Evolutionary conservation across 2,888 invertebrate genomes (phyloP).

Genomic region (Diarsia dahlii): DNA sequence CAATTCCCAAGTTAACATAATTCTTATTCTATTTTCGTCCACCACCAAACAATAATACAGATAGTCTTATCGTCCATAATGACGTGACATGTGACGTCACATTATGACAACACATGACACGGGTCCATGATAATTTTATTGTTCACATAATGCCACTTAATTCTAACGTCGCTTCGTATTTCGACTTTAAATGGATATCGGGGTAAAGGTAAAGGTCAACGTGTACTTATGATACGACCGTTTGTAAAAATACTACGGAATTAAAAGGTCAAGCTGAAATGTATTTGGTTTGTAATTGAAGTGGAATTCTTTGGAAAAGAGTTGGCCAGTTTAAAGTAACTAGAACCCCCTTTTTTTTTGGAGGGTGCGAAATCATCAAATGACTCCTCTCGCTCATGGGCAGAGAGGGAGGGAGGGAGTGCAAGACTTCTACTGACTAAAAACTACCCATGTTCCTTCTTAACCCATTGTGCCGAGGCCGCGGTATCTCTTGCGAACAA

Average conservation of each 20-base stretch:
- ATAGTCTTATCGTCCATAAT: conserved; percentile 32
- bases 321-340: too few species aligned
- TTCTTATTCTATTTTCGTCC: conserved; percentile 33
- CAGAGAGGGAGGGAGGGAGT: too few species aligned
- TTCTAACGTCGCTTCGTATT: conserved; percentile 31
- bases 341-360: too few species aligned
- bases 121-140: conserved; percentile 46
- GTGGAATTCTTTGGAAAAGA: neutral
- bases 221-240: neutral
- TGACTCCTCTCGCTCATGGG: too few species aligned
- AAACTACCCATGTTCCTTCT: too few species aligned
- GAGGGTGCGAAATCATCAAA: too few species aligned
- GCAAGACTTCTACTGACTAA: too few species aligned
- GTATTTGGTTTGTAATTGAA: conserved; percentile 4
- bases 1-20: neutral
- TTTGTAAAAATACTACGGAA: conserved; percentile 24
- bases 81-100: conserved; percentile 36
- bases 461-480: too few species aligned
- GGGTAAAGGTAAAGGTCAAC: conserved; percentile 39
- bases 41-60: conserved; percentile 1
- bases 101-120: conserved; percentile 35
- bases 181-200: conserved; percentile 25
- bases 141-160: conserved; percentile 41
- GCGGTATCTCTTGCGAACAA: too few species aligned
- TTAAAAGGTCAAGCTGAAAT: conserved; percentile 17